These are phyloP conservation scores for Pseudolycoriella hygida DNA, from an alignment of 2,888 invertebrate species.

Conservation along the genomic window DNA sequence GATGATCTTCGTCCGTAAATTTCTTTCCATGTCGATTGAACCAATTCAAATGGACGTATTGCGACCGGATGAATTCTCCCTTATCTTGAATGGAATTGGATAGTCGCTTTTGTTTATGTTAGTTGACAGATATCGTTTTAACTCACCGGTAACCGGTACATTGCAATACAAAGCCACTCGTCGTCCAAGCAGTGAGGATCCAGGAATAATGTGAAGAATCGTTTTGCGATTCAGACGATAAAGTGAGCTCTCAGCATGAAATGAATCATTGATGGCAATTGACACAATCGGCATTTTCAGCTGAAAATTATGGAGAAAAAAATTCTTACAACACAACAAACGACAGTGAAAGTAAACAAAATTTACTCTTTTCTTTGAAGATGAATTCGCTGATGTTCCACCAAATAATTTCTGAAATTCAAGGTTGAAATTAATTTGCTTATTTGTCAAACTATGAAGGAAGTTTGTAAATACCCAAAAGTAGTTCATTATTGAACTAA, in stretches of 20 bases:
- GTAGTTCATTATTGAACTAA: no score
- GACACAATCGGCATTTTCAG: no score
- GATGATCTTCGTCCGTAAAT: slow-evolving; percentile 26
- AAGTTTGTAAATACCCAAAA: no score
- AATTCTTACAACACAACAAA: no score
- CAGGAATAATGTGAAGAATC: slow-evolving; percentile 36
- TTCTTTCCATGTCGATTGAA: slow-evolving; percentile 31
- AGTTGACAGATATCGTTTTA: background rate
- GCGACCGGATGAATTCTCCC: slow-evolving; percentile 47
- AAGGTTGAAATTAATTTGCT: no score
- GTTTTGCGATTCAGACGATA: slow-evolving; percentile 56
- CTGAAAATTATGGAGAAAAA: no score
- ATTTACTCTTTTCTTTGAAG: no score
- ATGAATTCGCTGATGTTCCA: no score
- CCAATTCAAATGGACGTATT: slow-evolving; percentile 63
- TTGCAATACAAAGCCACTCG: slow-evolving; percentile 66
- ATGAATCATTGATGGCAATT: slow-evolving; percentile 54
- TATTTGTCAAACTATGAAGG: no score
- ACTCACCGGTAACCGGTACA: slow-evolving; percentile 39
- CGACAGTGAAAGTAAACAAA: no score
- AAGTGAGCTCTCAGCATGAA: slow-evolving; percentile 58
- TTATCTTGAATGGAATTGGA: slow-evolving; percentile 18
- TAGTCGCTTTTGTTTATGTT: background rate
- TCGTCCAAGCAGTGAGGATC: slow-evolving; percentile 60
- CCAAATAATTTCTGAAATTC: no score